Evolutionary conservation across 2,113 vertebrate species (phyloP).

Genomic region (Aramus guarauna): DNA sequence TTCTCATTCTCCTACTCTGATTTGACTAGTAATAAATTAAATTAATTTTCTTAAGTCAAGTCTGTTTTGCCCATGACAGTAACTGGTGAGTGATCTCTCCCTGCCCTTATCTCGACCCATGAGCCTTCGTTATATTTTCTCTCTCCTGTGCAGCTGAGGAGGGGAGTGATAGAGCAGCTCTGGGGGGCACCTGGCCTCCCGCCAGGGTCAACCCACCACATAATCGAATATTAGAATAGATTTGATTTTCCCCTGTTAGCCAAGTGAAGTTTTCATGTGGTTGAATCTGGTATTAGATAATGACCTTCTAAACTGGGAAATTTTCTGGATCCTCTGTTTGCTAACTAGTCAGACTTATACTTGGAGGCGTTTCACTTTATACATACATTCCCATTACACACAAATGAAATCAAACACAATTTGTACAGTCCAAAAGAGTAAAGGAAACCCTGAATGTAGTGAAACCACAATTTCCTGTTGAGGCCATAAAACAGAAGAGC

Average conservation of each 20-base stretch:
- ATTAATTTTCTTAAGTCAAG: no score
- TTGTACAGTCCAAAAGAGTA: not conserved
- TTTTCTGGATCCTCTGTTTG: not conserved
- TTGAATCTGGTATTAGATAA: not conserved
- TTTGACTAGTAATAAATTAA: no score
- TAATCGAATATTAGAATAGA: not conserved
- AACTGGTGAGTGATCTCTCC: no score
- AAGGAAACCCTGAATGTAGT: not conserved
- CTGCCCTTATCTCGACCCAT: no score
- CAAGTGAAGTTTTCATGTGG: not conserved
- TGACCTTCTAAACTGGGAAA: not conserved
- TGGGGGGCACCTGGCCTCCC: no score
- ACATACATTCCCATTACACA: not conserved
- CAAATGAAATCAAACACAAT: not conserved
- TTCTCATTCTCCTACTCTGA: no score
- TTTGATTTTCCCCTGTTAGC: not conserved
- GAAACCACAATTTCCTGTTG: slow-evolving; percentile 42
- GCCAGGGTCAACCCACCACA: no score
- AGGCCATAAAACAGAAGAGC: slow-evolving; percentile 7
- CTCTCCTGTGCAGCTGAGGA: no score
- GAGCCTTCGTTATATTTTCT: no score
- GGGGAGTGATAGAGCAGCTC: no score
- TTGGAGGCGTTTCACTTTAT: not conserved
- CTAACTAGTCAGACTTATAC: not conserved
- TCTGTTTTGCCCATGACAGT: no score